Base-by-base conservation (phyloP, 2,113 vertebrate species). In the Amphilophus citrinellus region DNA sequence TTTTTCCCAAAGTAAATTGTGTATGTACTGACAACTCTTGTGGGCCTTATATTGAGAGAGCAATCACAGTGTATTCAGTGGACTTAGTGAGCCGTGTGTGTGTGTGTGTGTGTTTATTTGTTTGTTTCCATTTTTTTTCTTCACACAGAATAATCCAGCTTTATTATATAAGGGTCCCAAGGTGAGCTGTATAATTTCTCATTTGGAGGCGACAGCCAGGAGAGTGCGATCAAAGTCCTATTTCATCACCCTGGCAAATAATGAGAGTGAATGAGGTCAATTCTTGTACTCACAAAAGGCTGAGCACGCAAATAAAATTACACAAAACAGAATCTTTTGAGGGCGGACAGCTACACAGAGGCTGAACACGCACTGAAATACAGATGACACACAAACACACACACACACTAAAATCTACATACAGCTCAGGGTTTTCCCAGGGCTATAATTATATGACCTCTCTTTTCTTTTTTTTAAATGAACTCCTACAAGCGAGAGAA, bases 381-480 rank as follows among this genome's bases (percentile, higher is more conserved):
- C 4, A 39, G 47, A 15, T 20, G 32, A 71, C 66, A 77, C 27
- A 80, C n/a, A 76, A 32, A 63, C 47, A 63, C 47, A 83, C 13
- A 63, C 22, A 58, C 79, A 53, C 56, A 58, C 53, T 73, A 15
- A 10, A 61, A n/a, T 60, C 77, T 61, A 79, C 77, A 76, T 62
- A 79, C 24, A 81, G 56, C 75, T 17, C 80, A 77, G 86, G 82
- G 59, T 87, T 87, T 93, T 91, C 77, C 80, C 32, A 56, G n/a
- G 30, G 62, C 76, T 89, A 20, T 91, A 88, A 92, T 91, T 90
- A 90, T 75, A 76, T 80, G 82, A 91, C 84, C 73, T 90, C 73
- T 30, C 30, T 30, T 30, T 30, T 83, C 62, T 62, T 66, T 87
- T 66, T 87, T 86, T 87, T 82, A 88, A 80, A 91, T 84, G 83